These are phyloP conservation scores for Apistogramma diplotaenia DNA, from an alignment of 2,113 vertebrate genomes.

Conservation along the genomic window DNA sequence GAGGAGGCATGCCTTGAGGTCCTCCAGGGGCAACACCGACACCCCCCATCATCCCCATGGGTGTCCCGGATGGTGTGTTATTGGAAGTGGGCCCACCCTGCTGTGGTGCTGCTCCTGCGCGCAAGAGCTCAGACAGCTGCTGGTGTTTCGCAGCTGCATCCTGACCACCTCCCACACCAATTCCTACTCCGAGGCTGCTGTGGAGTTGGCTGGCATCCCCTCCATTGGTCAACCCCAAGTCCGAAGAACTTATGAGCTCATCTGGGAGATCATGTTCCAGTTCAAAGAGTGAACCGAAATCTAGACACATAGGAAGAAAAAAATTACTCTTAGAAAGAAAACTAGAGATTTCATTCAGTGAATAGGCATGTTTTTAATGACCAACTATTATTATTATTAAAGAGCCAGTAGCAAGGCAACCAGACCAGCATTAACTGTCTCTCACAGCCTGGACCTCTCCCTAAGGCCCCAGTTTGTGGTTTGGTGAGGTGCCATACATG, in stretches of 20 bases:
- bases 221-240: slow-evolving; percentile 90
- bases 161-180: slow-evolving; percentile 72
- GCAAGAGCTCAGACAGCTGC: slow-evolving; percentile 93
- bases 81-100: slow-evolving; percentile 76
- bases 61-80: slow-evolving; percentile 60
- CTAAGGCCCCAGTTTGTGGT: slow-evolving; percentile 54
- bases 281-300: slow-evolving; percentile 96
- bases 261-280: slow-evolving; percentile 97
- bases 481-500: slow-evolving; percentile 57
- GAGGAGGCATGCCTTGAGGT: slow-evolving; percentile 65
- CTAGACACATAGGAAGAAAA: slow-evolving; percentile 62
- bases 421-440: background rate
- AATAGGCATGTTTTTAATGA: background rate
- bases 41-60: slow-evolving; percentile 72
- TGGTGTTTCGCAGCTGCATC: slow-evolving; percentile 98
- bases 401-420: background rate
- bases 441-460: slow-evolving; percentile 17
- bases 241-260: slow-evolving; percentile 94
- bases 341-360: background rate
- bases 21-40: slow-evolving; percentile 57
- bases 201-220: slow-evolving; percentile 89
- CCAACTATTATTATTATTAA: background rate
- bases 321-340: background rate
- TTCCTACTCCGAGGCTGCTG: slow-evolving; percentile 78
- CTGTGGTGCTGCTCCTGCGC: slow-evolving; percentile 80